Evolutionary conservation across 1,140 invertebrate genomes (phyloP).

Genomic region (Galleria mellonella): DNA sequence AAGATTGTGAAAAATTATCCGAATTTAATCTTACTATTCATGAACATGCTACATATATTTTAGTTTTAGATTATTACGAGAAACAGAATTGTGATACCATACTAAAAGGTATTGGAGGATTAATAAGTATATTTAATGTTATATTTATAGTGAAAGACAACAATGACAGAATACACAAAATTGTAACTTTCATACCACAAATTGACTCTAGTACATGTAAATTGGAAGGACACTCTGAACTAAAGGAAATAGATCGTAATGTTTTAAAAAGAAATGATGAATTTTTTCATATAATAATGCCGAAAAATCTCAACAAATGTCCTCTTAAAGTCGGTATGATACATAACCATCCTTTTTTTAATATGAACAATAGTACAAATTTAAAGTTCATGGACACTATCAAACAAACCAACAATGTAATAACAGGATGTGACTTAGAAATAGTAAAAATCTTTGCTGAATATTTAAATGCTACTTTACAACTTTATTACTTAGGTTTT

Average conservation of each 20-base stretch:
- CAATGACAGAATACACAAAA: constrained; percentile 7
- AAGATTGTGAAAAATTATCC: constrained; percentile 17
- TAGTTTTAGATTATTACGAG: constrained; percentile 16
- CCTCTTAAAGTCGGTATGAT: constrained; percentile 39
- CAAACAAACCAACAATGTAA: constrained; percentile 5
- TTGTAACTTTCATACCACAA: constrained; percentile 22
- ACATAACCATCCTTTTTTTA: constrained; percentile 33
- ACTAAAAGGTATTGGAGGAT: constrained; percentile 8
- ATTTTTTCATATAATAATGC: constrained; percentile 28
- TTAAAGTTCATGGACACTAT: constrained; percentile 28
- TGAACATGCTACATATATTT: constrained; percentile 24
- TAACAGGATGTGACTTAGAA: constrained; percentile 40
- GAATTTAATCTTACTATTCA: constrained; percentile 9
- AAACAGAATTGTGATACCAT: constrained; percentile 9
- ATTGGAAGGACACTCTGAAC: constrained; percentile 9
- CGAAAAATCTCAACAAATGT: constrained; percentile 37
- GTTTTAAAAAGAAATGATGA: constrained; percentile 11
- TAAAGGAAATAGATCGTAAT: constrained; percentile 26
- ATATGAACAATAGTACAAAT: constrained; percentile 18
- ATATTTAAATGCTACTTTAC: constrained; percentile 36
- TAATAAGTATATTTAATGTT: constrained; percentile 18
- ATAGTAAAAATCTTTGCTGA: constrained; percentile 43
- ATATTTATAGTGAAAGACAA: constrained; percentile 20
- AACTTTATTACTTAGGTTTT: constrained; percentile 24
- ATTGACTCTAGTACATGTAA: constrained; percentile 30